These are phyloP conservation scores for Drosophila grimshawi DNA, from an alignment of 1,140 invertebrate genomes.

Conservation along the genomic window DNA sequence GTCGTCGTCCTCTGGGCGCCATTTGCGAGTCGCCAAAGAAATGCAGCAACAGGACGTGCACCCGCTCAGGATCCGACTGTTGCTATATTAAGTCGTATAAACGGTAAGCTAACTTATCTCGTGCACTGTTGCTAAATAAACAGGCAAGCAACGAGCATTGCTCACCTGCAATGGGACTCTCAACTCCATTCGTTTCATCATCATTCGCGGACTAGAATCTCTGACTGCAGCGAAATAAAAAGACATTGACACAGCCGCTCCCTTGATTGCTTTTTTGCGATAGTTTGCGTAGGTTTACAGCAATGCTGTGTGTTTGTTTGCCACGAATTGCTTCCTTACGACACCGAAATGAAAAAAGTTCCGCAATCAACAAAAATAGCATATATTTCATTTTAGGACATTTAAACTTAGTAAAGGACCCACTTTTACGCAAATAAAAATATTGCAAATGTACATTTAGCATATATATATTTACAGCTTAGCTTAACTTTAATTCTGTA, in stretches of 20 bases:
- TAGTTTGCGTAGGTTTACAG: background rate
- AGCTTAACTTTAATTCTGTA: too few relatives aligned
- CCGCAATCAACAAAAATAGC: slow-evolving; percentile 4
- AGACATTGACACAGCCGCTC: slow-evolving; percentile 53
- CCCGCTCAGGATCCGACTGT: background rate
- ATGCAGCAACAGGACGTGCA: slow-evolving; percentile 12
- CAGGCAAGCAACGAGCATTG: slow-evolving; percentile 48
- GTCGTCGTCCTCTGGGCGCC: slow-evolving; percentile 59
- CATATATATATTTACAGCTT: background rate
- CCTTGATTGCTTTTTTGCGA: background rate
- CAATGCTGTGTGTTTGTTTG: slow-evolving; percentile 2
- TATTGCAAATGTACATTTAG: too few relatives aligned
- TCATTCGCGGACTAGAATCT: slow-evolving; percentile 15
- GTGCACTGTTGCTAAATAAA: slow-evolving; percentile 69
- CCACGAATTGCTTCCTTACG: slow-evolving; percentile 40
- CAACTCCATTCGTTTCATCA: slow-evolving; percentile 57
- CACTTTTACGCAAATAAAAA: background rate
- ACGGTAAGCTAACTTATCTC: slow-evolving; percentile 61
- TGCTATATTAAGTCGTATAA: slow-evolving; percentile 17
- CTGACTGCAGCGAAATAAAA: slow-evolving; percentile 55
- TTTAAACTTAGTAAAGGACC: background rate
- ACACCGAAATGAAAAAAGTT: slow-evolving; percentile 28
- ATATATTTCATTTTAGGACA: background rate
- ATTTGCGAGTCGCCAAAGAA: slow-evolving; percentile 35
- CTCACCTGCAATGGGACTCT: slow-evolving; percentile 48